A percentile compares a stretch with the other conserved stretches of the same genome.
Evolutionary conservation across 2,797 vertebrate species (phyloP).

Genomic region (Strix occidentalis): DNA sequence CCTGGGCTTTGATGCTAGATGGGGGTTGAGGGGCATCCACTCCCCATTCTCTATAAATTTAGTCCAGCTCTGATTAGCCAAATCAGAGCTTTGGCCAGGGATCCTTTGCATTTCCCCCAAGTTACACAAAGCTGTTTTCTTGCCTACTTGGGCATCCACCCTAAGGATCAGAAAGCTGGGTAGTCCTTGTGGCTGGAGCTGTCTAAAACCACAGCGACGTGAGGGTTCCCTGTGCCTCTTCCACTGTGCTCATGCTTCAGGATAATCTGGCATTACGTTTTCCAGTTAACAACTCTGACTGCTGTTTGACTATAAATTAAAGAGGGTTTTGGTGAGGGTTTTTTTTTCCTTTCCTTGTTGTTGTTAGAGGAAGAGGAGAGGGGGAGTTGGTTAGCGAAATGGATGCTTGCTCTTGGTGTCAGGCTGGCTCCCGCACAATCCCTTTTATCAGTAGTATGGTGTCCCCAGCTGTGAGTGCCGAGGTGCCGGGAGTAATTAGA

Average conservation of each 20-base stretch:
- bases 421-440: neutral
- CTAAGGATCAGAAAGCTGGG: neutral
- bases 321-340: neutral
- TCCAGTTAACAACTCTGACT: neutral
- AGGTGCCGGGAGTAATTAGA: constrained; percentile 36
- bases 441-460: constrained; percentile 8
- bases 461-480: neutral
- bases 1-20: neutral
- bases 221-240: neutral
- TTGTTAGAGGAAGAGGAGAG: neutral
- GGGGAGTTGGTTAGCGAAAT: neutral
- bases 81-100: neutral
- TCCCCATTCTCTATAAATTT: neutral
- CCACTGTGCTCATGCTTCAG: rapidly evolving
- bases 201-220: neutral
- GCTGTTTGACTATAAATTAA: neutral
- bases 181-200: neutral
- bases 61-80: neutral
- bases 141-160: neutral
- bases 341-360: neutral
- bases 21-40: neutral
- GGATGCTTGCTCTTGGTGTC: neutral
- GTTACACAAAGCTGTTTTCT: neutral
- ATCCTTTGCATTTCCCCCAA: neutral
- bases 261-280: neutral